phyloP scores from a whole-genome alignment of 30 jellyfish, hydroid and myxozoan genomes.

The Clytia hemisphaerica region DNA sequence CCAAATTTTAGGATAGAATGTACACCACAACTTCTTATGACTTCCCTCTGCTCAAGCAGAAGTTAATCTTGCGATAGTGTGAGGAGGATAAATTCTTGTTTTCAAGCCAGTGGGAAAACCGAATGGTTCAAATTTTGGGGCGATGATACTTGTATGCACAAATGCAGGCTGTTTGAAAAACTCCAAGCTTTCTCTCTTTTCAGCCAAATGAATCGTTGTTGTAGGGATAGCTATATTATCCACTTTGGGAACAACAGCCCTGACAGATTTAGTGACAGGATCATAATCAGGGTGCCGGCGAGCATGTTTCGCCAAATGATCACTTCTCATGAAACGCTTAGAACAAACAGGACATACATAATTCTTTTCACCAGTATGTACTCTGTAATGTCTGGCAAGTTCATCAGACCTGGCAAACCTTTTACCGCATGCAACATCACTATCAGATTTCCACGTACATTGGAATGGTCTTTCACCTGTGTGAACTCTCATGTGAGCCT shows the following conservation, averaged over 20 bases:
- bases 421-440: slow-evolving; percentile 68
- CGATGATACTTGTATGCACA: background rate
- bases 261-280: slow-evolving; percentile 85
- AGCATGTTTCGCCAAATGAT: slow-evolving; percentile 93
- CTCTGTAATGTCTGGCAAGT: slow-evolving; percentile 95
- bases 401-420: slow-evolving; percentile 98
- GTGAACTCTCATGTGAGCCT: slow-evolving; percentile 95
- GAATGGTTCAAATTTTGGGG: slow-evolving; percentile 6
- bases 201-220: background rate
- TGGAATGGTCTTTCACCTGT: slow-evolving; percentile 98
- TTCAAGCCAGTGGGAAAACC: background rate
- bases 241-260: slow-evolving; percentile 17
- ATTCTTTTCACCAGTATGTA: slow-evolving; percentile 94
- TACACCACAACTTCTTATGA: too few species aligned
- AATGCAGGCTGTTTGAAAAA: background rate
- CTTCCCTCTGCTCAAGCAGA: slow-evolving; percentile 2
- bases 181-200: background rate
- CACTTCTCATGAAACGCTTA: slow-evolving; percentile 96
- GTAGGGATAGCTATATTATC: too few species aligned
- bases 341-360: slow-evolving; percentile 97
- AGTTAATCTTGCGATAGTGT: background rate
- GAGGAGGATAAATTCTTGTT: slow-evolving; percentile 23
- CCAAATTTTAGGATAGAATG: too few species aligned
- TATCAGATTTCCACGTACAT: slow-evolving; percentile 75
- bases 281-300: slow-evolving; percentile 88